Percentiles rank a stretch among this genome's conserved stretches.
phyloP scores from a whole-genome alignment of 2,797 vertebrate genomes.

The Onychomys torridus region DNA sequence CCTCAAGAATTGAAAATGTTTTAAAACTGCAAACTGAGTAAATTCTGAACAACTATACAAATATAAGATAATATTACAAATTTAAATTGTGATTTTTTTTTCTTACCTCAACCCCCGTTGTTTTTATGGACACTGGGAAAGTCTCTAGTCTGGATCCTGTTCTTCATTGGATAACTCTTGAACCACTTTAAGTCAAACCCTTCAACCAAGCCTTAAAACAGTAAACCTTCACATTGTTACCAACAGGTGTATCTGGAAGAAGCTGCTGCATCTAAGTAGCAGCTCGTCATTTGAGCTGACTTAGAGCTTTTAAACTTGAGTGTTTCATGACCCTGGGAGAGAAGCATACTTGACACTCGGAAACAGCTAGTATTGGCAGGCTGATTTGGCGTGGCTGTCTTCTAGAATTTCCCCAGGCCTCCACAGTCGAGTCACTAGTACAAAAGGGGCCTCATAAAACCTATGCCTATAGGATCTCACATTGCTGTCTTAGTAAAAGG shows the following conservation, averaged over 20 bases:
- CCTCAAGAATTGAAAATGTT: constrained; percentile 63
- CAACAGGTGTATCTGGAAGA: constrained; percentile 30
- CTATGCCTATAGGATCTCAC: not conserved
- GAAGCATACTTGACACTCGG: not conserved
- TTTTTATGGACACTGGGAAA: constrained; percentile 41
- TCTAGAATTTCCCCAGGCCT: constrained; percentile 17
- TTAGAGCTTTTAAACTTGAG: constrained; percentile 46
- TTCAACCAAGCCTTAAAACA: constrained; percentile 46
- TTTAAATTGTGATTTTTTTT: constrained; percentile 58
- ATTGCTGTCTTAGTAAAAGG: constrained; percentile 45
- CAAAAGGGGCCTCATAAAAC: constrained; percentile 14
- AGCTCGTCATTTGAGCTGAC: constrained; percentile 45
- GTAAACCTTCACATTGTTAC: constrained; percentile 1
- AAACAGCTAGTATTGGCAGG: not conserved
- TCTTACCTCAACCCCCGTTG: not conserved
- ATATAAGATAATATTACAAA: constrained; percentile 67
- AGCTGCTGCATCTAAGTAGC: constrained; percentile 30
- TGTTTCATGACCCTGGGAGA: constrained; percentile 14
- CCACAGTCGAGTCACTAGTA: not conserved
- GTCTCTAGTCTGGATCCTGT: not conserved
- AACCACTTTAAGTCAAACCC: constrained; percentile 16
- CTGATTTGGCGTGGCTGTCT: not conserved
- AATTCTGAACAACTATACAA: constrained; percentile 62
- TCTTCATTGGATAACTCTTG: constrained; percentile 31
- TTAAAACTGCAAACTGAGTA: constrained; percentile 56